These are phyloP conservation scores for Ctenomys sociabilis DNA, from an alignment of 2,113 vertebrate genomes.

Conservation along the genomic window DNA sequence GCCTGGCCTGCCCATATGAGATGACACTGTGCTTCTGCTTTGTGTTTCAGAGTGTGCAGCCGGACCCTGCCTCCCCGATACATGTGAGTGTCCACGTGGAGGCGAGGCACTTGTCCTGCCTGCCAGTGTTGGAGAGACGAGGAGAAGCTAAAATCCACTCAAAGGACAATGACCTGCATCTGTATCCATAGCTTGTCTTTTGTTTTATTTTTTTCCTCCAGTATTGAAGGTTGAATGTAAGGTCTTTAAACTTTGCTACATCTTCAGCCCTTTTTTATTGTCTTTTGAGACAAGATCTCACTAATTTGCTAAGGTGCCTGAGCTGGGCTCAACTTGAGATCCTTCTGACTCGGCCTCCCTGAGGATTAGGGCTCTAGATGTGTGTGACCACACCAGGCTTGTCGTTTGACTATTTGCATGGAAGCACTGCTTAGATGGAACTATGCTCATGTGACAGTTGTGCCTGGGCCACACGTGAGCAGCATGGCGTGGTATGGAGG, in stretches of 20 bases:
- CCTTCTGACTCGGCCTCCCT: neutral
- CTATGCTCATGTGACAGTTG: neutral
- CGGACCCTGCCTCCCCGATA: slow-evolving; percentile 96
- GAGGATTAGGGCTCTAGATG: neutral
- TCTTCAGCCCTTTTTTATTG: neutral
- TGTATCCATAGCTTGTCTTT: neutral
- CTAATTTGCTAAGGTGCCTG: neutral
- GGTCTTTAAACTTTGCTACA: neutral
- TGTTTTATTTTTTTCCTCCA: neutral
- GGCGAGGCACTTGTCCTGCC: neutral
- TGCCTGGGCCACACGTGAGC: neutral
- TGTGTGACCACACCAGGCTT: neutral
- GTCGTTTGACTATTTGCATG: neutral
- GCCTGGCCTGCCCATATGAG: neutral
- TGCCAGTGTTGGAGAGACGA: neutral
- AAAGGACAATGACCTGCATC: neutral
- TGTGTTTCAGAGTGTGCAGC: slow-evolving; percentile 94
- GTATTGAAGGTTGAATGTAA: neutral
- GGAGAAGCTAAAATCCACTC: neutral
- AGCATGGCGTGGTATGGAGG: neutral
- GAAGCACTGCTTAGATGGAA: neutral
- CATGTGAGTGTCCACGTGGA: slow-evolving; percentile 90
- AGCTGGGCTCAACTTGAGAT: neutral
- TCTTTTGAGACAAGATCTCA: neutral
- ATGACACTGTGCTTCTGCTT: slow-evolving; percentile 71